Conservation (phyloP, 1,140 invertebrate genomes). For the Brachionus calyciflorus region DNA sequence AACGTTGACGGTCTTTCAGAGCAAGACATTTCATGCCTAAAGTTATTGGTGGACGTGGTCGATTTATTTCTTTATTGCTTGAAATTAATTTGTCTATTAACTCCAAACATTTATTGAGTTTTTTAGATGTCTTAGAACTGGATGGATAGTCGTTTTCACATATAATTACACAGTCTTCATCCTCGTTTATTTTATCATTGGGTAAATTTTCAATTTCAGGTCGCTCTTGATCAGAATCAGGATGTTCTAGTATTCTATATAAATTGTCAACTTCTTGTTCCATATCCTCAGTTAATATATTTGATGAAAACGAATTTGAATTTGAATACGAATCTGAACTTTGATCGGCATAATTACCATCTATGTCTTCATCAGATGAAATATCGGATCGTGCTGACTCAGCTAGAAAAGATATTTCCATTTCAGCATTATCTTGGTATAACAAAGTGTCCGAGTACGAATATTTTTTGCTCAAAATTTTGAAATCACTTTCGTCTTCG, state of each 20-base stretch:
- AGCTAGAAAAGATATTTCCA: not conserved
- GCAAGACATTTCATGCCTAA: slow-evolving; percentile 28
- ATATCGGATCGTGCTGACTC: not conserved
- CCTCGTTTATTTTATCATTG: not conserved
- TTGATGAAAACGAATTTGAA: not conserved
- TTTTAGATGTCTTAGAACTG: not conserved
- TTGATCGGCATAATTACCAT: not conserved
- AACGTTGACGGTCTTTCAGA: not conserved
- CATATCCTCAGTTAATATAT: not conserved
- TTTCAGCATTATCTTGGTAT: not conserved
- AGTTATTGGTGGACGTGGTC: not conserved
- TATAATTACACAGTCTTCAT: slow-evolving; percentile 14
- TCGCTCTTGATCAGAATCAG: not conserved
- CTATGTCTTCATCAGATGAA: not conserved
- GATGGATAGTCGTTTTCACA: not conserved
- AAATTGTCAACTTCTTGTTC: not conserved
- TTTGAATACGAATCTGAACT: not conserved
- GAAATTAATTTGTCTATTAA: not conserved
- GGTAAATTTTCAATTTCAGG: not conserved
- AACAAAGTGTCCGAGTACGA: not conserved
- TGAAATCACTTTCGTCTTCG: not conserved
- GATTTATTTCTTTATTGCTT: not conserved
- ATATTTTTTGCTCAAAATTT: not conserved
- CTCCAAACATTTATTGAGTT: slow-evolving; percentile 6
- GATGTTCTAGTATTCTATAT: not conserved